Evolutionary conservation across 2,113 vertebrate genomes (phyloP).

Genomic region (Istiophorus platypterus): DNA sequence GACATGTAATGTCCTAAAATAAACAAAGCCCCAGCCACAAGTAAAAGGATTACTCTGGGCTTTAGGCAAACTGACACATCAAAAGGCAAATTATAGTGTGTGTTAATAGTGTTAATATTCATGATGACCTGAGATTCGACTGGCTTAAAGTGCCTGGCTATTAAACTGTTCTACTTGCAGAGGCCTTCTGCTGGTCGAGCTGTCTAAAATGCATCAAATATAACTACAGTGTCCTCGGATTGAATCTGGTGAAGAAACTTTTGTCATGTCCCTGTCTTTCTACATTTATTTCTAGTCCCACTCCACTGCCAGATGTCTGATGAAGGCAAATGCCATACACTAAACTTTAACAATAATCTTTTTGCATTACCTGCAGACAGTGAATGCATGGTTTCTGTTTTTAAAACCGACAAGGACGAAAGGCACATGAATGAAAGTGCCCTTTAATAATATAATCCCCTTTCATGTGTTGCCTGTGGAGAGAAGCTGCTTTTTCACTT

Average conservation of each 20-base stretch:
- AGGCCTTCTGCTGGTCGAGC: slow-evolving; percentile 23
- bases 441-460: not conserved
- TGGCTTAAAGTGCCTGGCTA: slow-evolving; percentile 23
- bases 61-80: slow-evolving; percentile 52
- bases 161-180: slow-evolving; percentile 7
- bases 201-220: slow-evolving; percentile 24
- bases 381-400: not conserved
- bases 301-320: slow-evolving; percentile 16
- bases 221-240: slow-evolving; percentile 6
- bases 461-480: not conserved
- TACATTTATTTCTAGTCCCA: slow-evolving; percentile 10
- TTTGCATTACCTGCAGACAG: not conserved
- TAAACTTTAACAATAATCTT: not conserved
- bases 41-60: slow-evolving; percentile 49
- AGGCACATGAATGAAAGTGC: not conserved
- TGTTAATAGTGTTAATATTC: slow-evolving; percentile 47
- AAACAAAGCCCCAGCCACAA: slow-evolving; percentile 27
- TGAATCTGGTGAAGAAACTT: slow-evolving; percentile 29
- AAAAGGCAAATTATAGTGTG: slow-evolving; percentile 34
- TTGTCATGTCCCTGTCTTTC: not conserved
- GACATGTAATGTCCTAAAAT: slow-evolving; percentile 32
- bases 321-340: slow-evolving; percentile 5
- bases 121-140: slow-evolving; percentile 36
- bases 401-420: not conserved
- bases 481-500: not conserved